Conservation (phyloP, 2,113 vertebrate genomes). For the Oreochromis niloticus region DNA sequence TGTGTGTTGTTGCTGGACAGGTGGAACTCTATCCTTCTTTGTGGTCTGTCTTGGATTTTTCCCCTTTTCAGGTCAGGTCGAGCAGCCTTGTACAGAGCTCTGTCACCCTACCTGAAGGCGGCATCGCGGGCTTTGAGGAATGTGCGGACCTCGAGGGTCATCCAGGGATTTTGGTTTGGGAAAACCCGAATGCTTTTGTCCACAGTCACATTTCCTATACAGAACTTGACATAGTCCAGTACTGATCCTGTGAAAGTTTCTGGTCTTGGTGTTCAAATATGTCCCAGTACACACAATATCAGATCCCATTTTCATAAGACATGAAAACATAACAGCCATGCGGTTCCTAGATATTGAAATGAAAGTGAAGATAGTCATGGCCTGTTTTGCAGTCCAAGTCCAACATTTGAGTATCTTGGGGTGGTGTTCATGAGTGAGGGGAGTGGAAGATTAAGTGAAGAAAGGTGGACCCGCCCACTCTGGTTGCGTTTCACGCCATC, state of each 20-base stretch:
- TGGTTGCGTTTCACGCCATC: neutral
- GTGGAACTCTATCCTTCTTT: neutral
- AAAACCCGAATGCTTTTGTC: neutral
- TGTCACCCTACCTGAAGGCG: neutral
- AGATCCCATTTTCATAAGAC: neutral
- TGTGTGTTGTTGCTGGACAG: neutral
- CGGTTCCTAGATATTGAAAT: neutral
- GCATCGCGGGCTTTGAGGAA: accelerated
- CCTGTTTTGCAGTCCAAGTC: neutral
- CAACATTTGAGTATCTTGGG: neutral
- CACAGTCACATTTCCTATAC: neutral
- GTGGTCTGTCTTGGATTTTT: neutral
- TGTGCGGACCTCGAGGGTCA: accelerated
- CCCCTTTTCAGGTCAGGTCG: accelerated
- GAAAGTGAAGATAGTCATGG: neutral
- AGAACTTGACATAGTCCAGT: neutral
- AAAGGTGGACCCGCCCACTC: neutral
- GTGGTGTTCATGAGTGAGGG: neutral
- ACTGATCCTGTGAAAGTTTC: neutral
- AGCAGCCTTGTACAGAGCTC: accelerated
- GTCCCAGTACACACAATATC: neutral
- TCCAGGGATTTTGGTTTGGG: neutral
- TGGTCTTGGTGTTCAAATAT: neutral
- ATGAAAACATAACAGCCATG: neutral
- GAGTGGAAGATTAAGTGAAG: neutral